Percentiles rank a stretch among this genome's conserved stretches.
Conservation (phyloP, 2,797 vertebrate genomes). For the Chelon auratus region DNA sequence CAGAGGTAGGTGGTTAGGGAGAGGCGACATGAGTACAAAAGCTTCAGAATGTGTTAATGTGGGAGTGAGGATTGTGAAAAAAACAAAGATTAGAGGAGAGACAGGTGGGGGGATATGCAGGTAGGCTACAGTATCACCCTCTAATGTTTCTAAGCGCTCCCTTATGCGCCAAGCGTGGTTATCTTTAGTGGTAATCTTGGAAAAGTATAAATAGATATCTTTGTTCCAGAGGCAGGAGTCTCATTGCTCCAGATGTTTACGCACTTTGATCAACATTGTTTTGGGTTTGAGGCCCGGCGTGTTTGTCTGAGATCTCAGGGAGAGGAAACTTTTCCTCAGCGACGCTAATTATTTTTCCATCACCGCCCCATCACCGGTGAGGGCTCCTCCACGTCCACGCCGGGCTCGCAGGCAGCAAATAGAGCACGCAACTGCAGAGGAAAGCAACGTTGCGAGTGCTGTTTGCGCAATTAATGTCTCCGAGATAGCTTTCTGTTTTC, state of each 20-base stretch:
- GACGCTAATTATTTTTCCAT: constrained; percentile 80
- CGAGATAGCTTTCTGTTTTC: constrained; percentile 50
- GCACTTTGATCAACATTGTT: constrained; percentile 77
- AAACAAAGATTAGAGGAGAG: constrained; percentile 67
- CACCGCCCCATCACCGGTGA: constrained; percentile 55
- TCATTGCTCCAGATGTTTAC: constrained; percentile 76
- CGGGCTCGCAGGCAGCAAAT: constrained; percentile 52
- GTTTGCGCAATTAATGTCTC: constrained; percentile 72
- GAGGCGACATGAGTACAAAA: constrained; percentile 70
- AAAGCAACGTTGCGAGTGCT: constrained; percentile 36
- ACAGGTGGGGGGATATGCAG: constrained; percentile 71
- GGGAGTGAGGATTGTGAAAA: constrained; percentile 66
- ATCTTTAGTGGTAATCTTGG: constrained; percentile 66
- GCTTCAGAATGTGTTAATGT: constrained; percentile 73
- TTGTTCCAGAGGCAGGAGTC: constrained; percentile 57
- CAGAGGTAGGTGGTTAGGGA: constrained; percentile 68
- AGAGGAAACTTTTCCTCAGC: constrained; percentile 72
- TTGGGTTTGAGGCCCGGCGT: constrained; percentile 53
- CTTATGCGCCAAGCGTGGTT: constrained; percentile 54
- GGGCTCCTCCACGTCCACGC: constrained; percentile 45
- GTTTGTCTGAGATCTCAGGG: constrained; percentile 65
- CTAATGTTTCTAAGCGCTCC: constrained; percentile 63
- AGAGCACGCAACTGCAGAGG: constrained; percentile 24
- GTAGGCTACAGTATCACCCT: constrained; percentile 70
- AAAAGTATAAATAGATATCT: constrained; percentile 69